Evolutionary conservation across 2,888 invertebrate genomes (phyloP), one percentile per base, ranked within the genome.

Genomic region (Baccha elongata): DNA sequence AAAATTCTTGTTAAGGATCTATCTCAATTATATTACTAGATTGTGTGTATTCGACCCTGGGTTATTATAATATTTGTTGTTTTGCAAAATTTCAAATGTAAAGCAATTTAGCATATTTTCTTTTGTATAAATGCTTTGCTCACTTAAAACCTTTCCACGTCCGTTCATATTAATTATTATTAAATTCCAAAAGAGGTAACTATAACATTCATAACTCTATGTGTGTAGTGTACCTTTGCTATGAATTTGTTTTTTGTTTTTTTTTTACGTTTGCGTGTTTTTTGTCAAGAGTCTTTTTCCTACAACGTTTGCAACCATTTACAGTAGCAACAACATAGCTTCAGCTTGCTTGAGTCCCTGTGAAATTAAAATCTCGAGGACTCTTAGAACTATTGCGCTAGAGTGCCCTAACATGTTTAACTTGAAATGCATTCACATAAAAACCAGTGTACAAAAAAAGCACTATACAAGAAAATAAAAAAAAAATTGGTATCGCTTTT

Each of bases 311-410:
- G 58, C 48, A 75, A 58, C 58, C 50, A 75, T 80, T 80, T 58
- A 37, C 37, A 65, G 53, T 35, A 44, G 46, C 40, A 40, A n/a
- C 11, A 42, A 21, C 13, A 11, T 3, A 62, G 26, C 44, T 65
- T 50, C 50, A 68, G 50, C 64, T 44, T 75, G 55, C 37, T 74
- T 69, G 62, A 53, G 48, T 79, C 55, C 60, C 52, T 50, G 64
- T 69, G 37, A 75, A 75, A 75, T 64, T 81, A 75, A 75, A 75
- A 75, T 71, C 64, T 75, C 75, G 65, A 50, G 52, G 64, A 58
- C 69, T 80, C 19, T 13, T 11, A 50, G 64, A 55, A 58, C 62
- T 48, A 75, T 65, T 74, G 48, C 75, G 64, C 50, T 55, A 52
- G 75, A 80, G 80, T 69, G 68, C 48, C 42, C 62, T 44, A 35